Conservation (phyloP, 2,113 vertebrate genomes). For the Kryptolebias marmoratus region DNA sequence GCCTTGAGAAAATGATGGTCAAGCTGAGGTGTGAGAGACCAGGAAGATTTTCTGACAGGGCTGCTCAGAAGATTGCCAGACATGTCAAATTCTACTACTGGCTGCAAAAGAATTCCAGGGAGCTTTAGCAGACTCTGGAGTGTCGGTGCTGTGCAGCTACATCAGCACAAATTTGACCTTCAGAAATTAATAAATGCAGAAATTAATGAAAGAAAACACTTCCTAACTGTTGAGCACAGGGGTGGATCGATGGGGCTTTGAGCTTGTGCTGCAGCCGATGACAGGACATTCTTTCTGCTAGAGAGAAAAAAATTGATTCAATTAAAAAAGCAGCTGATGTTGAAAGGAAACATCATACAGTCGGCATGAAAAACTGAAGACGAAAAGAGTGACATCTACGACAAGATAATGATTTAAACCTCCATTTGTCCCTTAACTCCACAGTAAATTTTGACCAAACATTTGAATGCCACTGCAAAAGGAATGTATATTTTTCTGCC, state of each 20-base stretch:
- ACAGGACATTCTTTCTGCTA: neutral
- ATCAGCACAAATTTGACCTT: neutral
- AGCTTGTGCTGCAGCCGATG: neutral
- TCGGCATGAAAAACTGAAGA: neutral
- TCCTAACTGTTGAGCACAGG: neutral
- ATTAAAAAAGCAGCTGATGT: neutral
- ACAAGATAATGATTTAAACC: neutral
- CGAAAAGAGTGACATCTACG: neutral
- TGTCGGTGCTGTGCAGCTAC: neutral
- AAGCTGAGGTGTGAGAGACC: neutral
- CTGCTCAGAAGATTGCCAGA: neutral
- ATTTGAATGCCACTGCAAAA: neutral
- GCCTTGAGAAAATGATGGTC: neutral
- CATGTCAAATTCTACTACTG: neutral
- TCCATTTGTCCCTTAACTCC: neutral
- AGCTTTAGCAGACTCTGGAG: neutral
- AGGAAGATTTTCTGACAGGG: neutral
- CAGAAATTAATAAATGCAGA: neutral
- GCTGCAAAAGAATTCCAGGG: neutral
- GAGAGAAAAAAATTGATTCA: neutral
- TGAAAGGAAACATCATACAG: neutral
- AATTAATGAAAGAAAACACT: neutral
- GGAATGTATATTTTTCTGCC: neutral
- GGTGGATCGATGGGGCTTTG: neutral
- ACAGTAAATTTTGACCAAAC: neutral